Base-by-base conservation (phyloP, 1,140 invertebrate species). In the Acromyrmex echinatior region DNA sequence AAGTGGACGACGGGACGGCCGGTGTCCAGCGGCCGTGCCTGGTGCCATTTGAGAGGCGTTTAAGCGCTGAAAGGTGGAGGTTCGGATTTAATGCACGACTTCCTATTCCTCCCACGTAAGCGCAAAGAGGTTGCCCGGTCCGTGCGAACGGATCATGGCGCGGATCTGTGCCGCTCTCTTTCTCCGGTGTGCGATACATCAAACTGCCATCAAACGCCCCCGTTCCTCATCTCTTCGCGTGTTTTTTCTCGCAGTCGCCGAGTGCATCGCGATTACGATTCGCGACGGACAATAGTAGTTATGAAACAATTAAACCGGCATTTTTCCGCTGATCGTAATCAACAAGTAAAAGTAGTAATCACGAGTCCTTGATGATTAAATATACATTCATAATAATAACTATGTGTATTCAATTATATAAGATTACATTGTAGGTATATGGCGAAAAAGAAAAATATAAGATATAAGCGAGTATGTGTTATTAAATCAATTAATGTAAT, bases 101-200 rank as follows among this genome's bases (percentile, higher is more conserved):
- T 93, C 92, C 92, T 92, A 92, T 92, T 92, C 91, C 92, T 90
- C 92, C 92, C 92, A 92, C 92, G 92, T 92, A 86, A 49, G 85
- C 82, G 65, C 91, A 93, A 92, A 92, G 91, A 93, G 91, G 91
- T 92, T 56, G 58, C 35, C 28, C 28, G 53, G 7, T 31, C 63
- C 35, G 7, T 63, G 51, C 25, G 45, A 81, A 70, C 51, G 39
- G 31, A 63, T 62, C 49, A 45, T 70, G 35, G 31, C 65, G 76
- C 76, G 58, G 56, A 80, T 88, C 78, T 35, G 74, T 53, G 87
- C 74, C 87, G 71, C 73, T 89, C 88, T 88, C 74, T 89, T 89
- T 89, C 88, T 78, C 45, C 53, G 5, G n/a, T 53, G 84, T 51
- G 81, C 31, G 74, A 60, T 88, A 60, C 84, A 53, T 78, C 63